Percentiles rank a stretch among this genome's conserved stretches.
phyloP scores from a whole-genome alignment of 2,113 vertebrate species.

The Brevimyrus niger region DNA sequence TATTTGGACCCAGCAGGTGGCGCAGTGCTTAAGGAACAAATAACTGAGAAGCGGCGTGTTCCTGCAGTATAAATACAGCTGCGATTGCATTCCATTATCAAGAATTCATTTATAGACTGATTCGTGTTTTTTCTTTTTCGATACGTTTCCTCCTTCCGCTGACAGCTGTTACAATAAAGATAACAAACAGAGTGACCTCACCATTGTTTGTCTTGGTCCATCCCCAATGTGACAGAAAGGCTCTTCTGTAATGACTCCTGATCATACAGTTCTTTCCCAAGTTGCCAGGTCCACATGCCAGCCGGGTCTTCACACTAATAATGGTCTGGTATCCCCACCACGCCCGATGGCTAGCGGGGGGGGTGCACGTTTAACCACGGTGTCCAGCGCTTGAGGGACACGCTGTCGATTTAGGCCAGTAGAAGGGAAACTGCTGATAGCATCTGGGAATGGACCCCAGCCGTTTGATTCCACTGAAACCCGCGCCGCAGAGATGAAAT shows the following conservation, averaged over 20 bases:
- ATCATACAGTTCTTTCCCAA: not conserved
- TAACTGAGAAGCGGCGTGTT: not conserved
- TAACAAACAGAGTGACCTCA: not conserved
- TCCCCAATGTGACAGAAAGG: not conserved
- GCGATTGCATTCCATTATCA: not conserved
- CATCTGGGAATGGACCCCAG: not conserved
- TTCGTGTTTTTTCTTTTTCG: not conserved
- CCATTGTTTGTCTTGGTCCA: not conserved
- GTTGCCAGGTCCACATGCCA: not conserved
- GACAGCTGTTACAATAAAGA: not conserved
- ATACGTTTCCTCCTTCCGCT: not conserved
- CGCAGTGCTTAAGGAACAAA: not conserved
- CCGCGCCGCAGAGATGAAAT: conserved; percentile 7
- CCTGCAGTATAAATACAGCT: not conserved
- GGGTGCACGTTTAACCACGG: not conserved
- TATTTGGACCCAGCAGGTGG: not conserved
- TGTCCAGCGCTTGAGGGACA: not conserved
- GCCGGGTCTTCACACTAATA: not conserved
- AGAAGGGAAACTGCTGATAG: not conserved
- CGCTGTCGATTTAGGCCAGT: not conserved
- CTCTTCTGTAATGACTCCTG: not conserved
- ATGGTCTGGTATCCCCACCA: not conserved
- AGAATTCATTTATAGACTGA: not conserved
- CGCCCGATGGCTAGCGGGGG: not conserved
- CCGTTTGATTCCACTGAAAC: conserved; percentile 18